phyloP scores from a whole-genome alignment of 2,888 invertebrate species.

The Agriotes lineatus region DNA sequence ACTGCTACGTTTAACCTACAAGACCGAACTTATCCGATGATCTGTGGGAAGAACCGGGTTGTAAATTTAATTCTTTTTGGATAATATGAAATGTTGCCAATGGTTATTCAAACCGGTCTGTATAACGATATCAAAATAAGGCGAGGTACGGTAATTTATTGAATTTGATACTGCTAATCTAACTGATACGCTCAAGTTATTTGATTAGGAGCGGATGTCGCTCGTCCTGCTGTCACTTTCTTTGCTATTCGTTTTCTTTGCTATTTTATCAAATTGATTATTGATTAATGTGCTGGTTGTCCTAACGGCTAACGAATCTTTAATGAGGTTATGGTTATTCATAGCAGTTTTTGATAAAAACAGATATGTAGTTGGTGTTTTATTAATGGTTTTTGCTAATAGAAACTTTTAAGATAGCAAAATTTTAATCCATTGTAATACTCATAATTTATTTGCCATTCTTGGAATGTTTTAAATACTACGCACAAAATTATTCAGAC shows the following conservation, averaged over 20 bases:
- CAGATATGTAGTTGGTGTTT: too few species aligned
- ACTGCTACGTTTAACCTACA: neutral
- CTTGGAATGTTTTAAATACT: too few species aligned
- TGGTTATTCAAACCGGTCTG: slow-evolving; percentile 20
- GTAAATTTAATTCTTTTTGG: slow-evolving; percentile 18
- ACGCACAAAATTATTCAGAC: too few species aligned
- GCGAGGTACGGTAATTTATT: slow-evolving; percentile 11
- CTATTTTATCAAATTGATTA: neutral
- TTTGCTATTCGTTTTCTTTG: neutral
- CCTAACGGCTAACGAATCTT: neutral
- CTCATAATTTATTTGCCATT: too few species aligned
- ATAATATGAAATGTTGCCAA: slow-evolving; percentile 14
- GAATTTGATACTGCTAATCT: slow-evolving; percentile 12
- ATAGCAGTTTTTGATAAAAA: too few species aligned
- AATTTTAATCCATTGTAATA: too few species aligned
- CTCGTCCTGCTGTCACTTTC: slow-evolving; percentile 13
- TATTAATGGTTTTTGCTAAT: too few species aligned
- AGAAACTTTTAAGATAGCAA: too few species aligned
- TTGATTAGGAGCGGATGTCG: slow-evolving; percentile 12
- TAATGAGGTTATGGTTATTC: too few species aligned
- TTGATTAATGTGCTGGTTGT: neutral
- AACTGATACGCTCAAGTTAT: slow-evolving; percentile 4
- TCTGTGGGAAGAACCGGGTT: slow-evolving; percentile 28
- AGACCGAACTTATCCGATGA: neutral
- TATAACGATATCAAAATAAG: slow-evolving; percentile 14